Percentiles rank a stretch among this genome's conserved stretches.
Evolutionary conservation across 1,140 invertebrate species (phyloP).

Genomic region (Calycopis cecrops): DNA sequence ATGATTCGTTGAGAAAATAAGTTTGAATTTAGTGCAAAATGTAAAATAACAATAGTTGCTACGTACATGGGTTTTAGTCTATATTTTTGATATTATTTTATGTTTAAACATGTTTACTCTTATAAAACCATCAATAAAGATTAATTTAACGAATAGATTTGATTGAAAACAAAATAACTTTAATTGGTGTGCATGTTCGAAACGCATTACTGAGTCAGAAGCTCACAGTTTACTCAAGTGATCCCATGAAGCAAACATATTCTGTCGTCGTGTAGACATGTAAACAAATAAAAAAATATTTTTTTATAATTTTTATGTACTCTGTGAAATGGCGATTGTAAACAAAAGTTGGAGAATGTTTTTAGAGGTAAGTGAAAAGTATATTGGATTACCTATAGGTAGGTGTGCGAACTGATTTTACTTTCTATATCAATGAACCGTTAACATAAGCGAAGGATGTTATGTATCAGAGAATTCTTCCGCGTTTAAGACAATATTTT

Average conservation of each 20-base stretch:
- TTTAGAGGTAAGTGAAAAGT: constrained; percentile 1
- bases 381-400: too few relatives aligned
- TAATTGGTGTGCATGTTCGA: constrained; percentile 53
- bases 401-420: too few relatives aligned
- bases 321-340: not conserved
- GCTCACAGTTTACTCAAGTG: constrained; percentile 30
- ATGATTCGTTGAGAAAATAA: not conserved
- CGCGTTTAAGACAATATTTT: too few relatives aligned
- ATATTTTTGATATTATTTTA: too few relatives aligned
- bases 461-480: too few relatives aligned
- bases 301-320: not conserved
- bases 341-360: not conserved
- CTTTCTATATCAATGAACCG: too few relatives aligned
- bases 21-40: constrained; percentile 2
- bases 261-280: constrained; percentile 31
- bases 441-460: too few relatives aligned
- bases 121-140: not conserved
- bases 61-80: not conserved
- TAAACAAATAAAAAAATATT: constrained; percentile 27
- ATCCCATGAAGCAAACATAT: constrained; percentile 30
- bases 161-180: constrained; percentile 43
- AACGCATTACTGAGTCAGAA: constrained; percentile 32
- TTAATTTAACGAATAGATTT: constrained; percentile 2
- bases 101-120: not conserved
- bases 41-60: not conserved